Evolutionary conservation across 2,888 invertebrate genomes (phyloP).

Genomic region (Eudemis profundana): DNA sequence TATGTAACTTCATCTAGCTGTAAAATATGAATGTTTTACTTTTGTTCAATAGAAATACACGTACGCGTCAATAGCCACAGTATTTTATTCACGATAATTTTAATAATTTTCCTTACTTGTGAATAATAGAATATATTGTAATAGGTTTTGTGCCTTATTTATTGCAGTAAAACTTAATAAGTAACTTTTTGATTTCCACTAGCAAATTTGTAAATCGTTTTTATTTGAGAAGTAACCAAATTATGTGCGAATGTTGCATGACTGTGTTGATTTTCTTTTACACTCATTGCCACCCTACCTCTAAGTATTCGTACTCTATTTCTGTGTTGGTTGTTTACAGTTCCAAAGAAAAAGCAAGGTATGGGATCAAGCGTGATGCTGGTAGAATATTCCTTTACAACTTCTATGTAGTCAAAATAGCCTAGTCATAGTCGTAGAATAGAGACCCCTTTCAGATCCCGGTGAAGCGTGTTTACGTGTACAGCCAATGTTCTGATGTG

Average conservation of each 20-base stretch:
- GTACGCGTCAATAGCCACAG: conserved; percentile 32
- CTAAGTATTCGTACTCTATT: conserved; percentile 80
- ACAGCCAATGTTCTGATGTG: conserved; percentile 34
- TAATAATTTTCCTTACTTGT: conserved; percentile 28
- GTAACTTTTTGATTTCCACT: conserved; percentile 28
- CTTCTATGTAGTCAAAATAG: conserved; percentile 80
- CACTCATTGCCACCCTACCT: conserved; percentile 64
- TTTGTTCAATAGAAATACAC: conserved; percentile 33
- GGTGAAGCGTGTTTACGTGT: conserved; percentile 59
- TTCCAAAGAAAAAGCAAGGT: conserved; percentile 92
- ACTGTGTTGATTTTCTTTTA: conserved; percentile 55
- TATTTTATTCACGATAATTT: conserved; percentile 30
- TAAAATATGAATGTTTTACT: conserved; percentile 37
- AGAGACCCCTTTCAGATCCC: conserved; percentile 59
- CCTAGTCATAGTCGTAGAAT: conserved; percentile 78
- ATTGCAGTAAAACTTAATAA: conserved; percentile 19
- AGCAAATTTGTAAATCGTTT: conserved; percentile 26
- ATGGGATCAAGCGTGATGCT: conserved; percentile 85
- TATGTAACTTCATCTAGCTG: conserved; percentile 25
- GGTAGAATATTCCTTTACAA: conserved; percentile 85
- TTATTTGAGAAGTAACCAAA: conserved; percentile 45
- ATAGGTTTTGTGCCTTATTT: conserved; percentile 35
- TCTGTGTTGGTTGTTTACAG: conserved; percentile 90
- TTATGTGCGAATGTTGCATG: conserved; percentile 74
- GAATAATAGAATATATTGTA: conserved; percentile 36